Conservation (phyloP, 2,113 vertebrate genomes). For the Sphaerodactylus townsendi region DNA sequence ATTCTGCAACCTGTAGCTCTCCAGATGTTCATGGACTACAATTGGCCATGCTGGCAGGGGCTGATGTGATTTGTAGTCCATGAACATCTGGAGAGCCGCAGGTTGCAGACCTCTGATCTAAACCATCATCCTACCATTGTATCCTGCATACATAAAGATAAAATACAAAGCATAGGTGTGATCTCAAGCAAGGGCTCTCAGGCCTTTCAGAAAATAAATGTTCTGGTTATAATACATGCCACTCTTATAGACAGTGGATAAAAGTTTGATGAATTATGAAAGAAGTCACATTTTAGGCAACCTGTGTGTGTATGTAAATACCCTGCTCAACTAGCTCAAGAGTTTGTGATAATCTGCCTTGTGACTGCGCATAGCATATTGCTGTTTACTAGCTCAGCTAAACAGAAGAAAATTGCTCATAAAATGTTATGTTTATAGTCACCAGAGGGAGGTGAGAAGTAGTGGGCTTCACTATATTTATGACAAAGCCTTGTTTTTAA, state of each 20-base stretch:
- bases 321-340: background rate
- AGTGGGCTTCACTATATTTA: background rate
- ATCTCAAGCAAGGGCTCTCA: background rate
- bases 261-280: background rate
- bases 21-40: too few species aligned
- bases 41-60: too few species aligned
- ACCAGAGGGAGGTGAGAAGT: background rate
- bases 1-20: too few species aligned
- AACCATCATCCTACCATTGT: too few species aligned
- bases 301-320: background rate
- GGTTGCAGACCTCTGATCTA: too few species aligned
- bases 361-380: background rate
- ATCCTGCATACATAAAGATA: too few species aligned
- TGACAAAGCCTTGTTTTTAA: background rate
- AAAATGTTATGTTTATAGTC: background rate
- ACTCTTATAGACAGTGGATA: background rate
- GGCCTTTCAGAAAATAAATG: background rate
- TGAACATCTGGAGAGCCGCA: too few species aligned
- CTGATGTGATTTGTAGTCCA: too few species aligned
- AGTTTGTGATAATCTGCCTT: background rate
- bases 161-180: background rate
- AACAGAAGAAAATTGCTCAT: slow-evolving; percentile 7
- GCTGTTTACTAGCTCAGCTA: slow-evolving; percentile 14
- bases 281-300: background rate
- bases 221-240: background rate